Conservation (phyloP, 2,888 invertebrate genomes). For the Hanleya hanleyi region DNA sequence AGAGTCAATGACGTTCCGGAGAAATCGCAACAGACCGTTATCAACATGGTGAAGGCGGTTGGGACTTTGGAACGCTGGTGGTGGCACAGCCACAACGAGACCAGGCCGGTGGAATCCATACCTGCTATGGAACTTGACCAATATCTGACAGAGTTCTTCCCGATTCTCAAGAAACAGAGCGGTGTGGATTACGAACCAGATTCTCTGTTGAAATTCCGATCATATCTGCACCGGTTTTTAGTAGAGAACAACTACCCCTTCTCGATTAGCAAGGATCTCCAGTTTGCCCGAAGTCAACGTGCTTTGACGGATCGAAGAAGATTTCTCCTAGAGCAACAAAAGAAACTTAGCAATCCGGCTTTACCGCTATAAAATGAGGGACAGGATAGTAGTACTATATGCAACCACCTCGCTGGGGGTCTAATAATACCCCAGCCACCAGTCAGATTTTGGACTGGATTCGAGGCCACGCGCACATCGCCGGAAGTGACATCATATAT, state of each 20-base stretch:
- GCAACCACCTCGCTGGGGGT: too few species aligned
- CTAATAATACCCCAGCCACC: too few species aligned
- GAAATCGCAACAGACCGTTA: not conserved
- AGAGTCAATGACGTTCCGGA: not conserved
- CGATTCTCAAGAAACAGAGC: not conserved
- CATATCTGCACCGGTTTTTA: not conserved
- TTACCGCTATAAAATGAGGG: too few species aligned
- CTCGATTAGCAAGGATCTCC: not conserved
- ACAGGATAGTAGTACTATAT: too few species aligned
- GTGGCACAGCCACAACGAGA: not conserved
- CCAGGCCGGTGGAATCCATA: not conserved
- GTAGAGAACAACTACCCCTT: not conserved
- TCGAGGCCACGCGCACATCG: too few species aligned
- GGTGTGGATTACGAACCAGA: not conserved
- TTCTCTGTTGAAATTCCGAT: not conserved
- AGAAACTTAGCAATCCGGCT: not conserved
- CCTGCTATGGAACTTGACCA: not conserved
- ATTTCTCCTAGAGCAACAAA: not conserved
- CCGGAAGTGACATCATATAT: too few species aligned
- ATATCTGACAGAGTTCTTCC: not conserved
- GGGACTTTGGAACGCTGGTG: not conserved
- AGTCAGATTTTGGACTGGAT: too few species aligned
- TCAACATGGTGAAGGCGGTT: not conserved
- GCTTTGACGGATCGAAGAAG: not conserved
- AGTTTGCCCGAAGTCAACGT: not conserved